Percentiles rank a stretch among this genome's conserved stretches.
These are phyloP conservation scores for Copidosoma aretas DNA, from an alignment of 2,888 invertebrate species.

Conservation along the genomic window DNA sequence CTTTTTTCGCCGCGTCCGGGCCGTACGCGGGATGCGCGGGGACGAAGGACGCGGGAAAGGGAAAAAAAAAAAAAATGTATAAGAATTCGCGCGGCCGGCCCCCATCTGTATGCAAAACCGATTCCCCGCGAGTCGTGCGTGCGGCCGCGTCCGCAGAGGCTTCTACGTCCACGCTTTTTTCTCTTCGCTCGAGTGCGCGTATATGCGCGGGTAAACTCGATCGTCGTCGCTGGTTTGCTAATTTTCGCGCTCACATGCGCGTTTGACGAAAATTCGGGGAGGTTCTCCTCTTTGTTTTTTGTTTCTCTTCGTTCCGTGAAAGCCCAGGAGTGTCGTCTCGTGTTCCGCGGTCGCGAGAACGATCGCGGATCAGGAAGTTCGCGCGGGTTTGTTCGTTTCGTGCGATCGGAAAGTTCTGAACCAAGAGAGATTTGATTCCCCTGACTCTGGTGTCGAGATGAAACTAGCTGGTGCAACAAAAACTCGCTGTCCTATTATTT, in stretches of 20 bases:
- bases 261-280: neutral
- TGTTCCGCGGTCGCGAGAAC: too few relatives aligned
- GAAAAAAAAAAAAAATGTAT: neutral
- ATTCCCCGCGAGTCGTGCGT: slow-evolving; percentile 23
- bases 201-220: slow-evolving; percentile 4
- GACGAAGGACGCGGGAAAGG: too few relatives aligned
- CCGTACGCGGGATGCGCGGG: neutral
- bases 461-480: too few relatives aligned
- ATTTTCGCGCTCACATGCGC: slow-evolving; percentile 5
- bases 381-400: too few relatives aligned
- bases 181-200: too few relatives aligned
- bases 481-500: too few relatives aligned
- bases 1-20: neutral
- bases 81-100: neutral
- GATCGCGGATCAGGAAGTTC: too few relatives aligned
- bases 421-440: too few relatives aligned
- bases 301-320: too few relatives aligned
- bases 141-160: slow-evolving; percentile 15
- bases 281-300: neutral
- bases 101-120: slow-evolving; percentile 41
- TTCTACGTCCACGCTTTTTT: too few relatives aligned
- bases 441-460: too few relatives aligned
- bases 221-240: slow-evolving; percentile 19
- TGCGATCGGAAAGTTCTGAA: too few relatives aligned
- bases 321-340: neutral